Evolutionary conservation across 1,140 invertebrate genomes (phyloP), one percentile per base, ranked within the genome.

Genomic region (Lordiphosa mommai): DNA sequence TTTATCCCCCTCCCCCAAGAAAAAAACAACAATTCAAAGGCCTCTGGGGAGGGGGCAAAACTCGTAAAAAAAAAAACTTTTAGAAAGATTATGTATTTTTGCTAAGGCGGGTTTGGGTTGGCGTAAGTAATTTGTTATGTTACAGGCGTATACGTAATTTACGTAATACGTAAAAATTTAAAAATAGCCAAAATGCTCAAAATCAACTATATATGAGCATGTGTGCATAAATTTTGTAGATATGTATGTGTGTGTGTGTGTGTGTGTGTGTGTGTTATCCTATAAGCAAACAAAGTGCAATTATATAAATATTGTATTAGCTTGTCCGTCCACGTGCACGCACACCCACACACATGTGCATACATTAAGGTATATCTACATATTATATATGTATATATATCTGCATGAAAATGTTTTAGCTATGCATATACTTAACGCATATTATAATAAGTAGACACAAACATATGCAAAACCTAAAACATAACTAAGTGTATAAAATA

Each of bases 241-340:
- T 34, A 23, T 40, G 17, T 41, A 27, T 38, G 48, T 40, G 14
- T 44, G 36, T 51, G 47, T 27, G 47, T 40, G 33, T 46, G 41
- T 33, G 20, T n/a, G 23, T 46, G 23, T 34, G 40, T 38, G 1
- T 53, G 30, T 23, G 33, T 34, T 52, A 49, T 66, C 61, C 58
- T 63, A 51, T 61, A 34, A 32, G 60, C 58, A 63, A 66, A 66
- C 61, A 55, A 64, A 66, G 66, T 66, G 61, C 63, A 66, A 66
- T 66, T 65, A 66, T 66, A 66, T 66, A 66, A 66, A 65, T 66
- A 65, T 66, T 66, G 65, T 65, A 57, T 48, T 40, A 6, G 23
- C 38, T 20, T 44, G 48, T 16, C 34, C 49, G 56, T 57, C 61
- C 30, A 17, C 4, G 6, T 4, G 49, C 41, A 61, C 33, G 43